Evolutionary conservation across 1,140 invertebrate genomes (phyloP).

Genomic region (Macrotrachela quadricornifera): DNA sequence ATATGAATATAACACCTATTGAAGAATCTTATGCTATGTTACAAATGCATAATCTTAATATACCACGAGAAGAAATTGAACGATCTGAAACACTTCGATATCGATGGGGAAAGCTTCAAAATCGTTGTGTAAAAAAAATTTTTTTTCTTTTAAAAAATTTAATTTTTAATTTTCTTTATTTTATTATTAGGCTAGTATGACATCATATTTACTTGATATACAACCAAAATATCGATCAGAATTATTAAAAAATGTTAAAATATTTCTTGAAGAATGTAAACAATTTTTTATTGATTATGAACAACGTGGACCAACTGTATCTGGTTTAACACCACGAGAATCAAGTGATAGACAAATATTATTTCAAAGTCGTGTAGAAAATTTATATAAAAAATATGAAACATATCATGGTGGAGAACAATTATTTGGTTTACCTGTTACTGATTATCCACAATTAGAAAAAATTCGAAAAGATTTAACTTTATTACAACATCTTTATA

Average conservation of each 20-base stretch:
- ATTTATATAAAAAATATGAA: neutral
- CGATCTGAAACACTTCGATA: conserved; percentile 71
- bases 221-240: conserved; percentile 69
- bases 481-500: conserved; percentile 76
- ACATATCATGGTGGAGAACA: conserved; percentile 5
- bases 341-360: conserved; percentile 5
- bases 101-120: conserved; percentile 52
- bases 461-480: conserved; percentile 87
- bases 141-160: too few relatives aligned
- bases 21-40: conserved; percentile 87
- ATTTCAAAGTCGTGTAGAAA: conserved; percentile 5
- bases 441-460: conserved; percentile 69
- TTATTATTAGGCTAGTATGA: conserved; percentile 10
- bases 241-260: conserved; percentile 55
- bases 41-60: conserved; percentile 58
- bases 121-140: too few relatives aligned
- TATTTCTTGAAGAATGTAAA: conserved; percentile 56
- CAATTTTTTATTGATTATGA: conserved; percentile 64
- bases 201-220: conserved; percentile 43
- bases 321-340: conserved; percentile 3
- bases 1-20: conserved; percentile 70
- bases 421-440: conserved; percentile 35
- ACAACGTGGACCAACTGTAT: conserved; percentile 10
- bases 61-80: conserved; percentile 66
- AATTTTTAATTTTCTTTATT: too few relatives aligned